phyloP scores from a whole-genome alignment of 2,797 vertebrate species.

The Chrosomus eos region DNA sequence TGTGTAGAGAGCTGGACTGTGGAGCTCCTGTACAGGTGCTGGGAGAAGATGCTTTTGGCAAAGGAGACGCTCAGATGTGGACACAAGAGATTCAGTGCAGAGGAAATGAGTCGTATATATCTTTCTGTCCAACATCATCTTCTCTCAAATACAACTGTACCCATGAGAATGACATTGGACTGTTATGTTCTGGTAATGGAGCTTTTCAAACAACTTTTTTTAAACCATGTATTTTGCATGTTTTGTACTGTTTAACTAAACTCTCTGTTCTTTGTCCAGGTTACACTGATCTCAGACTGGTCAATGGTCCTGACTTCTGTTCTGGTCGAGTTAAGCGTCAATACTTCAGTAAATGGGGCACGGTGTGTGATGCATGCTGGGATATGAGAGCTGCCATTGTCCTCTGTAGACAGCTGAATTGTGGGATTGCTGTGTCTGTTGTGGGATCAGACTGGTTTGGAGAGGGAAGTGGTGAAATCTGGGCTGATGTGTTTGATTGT shows the following conservation, averaged over 20 bases:
- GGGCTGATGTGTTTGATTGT: background rate
- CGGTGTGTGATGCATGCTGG: background rate
- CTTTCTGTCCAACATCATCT: background rate
- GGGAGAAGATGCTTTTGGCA: background rate
- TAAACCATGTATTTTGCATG: background rate
- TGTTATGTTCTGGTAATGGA: conserved; percentile 68
- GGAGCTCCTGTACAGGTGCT: background rate
- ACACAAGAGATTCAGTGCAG: conserved; percentile 70
- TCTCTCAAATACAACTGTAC: background rate
- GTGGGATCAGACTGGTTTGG: conserved; percentile 2
- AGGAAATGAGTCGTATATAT: conserved; percentile 55
- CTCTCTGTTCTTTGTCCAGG: background rate
- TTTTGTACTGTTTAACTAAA: background rate
- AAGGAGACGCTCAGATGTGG: conserved; percentile 61
- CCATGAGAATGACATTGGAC: conserved; percentile 51
- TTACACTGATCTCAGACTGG: background rate
- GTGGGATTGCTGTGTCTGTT: background rate
- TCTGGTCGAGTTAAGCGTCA: background rate
- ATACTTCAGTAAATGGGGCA: accelerated
- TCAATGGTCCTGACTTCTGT: background rate
- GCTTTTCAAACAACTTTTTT: background rate
- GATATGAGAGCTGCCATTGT: background rate
- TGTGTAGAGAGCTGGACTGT: too few relatives aligned
- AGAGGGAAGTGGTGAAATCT: background rate
- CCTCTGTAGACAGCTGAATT: conserved; percentile 12